Conservation (phyloP, 2,888 invertebrate species). For the Macrostomum cliftonense region DNA sequence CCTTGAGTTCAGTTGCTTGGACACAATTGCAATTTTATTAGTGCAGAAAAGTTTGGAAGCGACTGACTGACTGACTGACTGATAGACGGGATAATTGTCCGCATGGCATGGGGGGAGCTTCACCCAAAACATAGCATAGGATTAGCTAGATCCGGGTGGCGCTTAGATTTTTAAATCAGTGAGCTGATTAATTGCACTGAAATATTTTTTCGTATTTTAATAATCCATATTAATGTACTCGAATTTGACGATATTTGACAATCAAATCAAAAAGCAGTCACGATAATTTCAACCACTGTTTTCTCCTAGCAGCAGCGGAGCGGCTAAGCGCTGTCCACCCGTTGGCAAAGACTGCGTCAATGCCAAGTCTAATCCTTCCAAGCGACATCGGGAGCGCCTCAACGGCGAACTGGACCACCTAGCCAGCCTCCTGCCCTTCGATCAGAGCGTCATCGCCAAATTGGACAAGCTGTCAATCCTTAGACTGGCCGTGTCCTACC, state of each 20-base stretch:
- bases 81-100: background rate
- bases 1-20: no score
- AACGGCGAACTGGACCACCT: constrained; percentile 94
- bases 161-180: no score
- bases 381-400: constrained; percentile 83
- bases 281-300: background rate
- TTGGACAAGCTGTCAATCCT: constrained; percentile 91
- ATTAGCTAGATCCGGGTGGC: no score
- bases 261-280: no score
- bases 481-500: constrained; percentile 87
- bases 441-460: constrained; percentile 90
- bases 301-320: background rate
- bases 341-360: no score
- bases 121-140: no score
- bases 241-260: no score
- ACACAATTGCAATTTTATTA: background rate
- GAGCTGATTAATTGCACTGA: no score
- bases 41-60: background rate
- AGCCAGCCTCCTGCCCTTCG: constrained; percentile 61
- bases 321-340: no score
- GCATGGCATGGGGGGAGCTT: no score
- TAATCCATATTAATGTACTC: no score
- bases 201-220: no score
- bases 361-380: constrained; percentile 62
- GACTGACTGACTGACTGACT: background rate